These are phyloP conservation scores for Noctua janthina DNA, from an alignment of 2,888 invertebrate species.

Conservation along the genomic window DNA sequence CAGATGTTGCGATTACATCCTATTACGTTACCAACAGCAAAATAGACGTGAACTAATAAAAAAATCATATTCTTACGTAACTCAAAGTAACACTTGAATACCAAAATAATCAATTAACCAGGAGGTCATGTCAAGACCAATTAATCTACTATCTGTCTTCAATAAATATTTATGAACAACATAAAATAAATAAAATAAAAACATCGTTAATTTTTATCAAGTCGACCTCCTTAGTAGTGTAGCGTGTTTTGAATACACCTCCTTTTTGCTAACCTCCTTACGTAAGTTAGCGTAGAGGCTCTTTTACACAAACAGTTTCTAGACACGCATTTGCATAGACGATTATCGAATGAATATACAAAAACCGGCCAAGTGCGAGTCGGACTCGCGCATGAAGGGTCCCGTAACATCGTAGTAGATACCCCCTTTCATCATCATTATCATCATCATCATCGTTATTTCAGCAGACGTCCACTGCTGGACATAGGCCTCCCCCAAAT, in stretches of 20 bases:
- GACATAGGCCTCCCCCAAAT: no score
- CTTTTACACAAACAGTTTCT: constrained; percentile 21
- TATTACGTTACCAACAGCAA: not conserved
- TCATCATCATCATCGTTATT: no score
- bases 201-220: constrained; percentile 40
- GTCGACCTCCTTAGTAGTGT: constrained; percentile 45
- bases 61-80: constrained; percentile 27
- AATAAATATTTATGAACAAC: constrained; percentile 54
- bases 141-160: constrained; percentile 41
- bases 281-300: constrained; percentile 27
- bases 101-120: constrained; percentile 33
- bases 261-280: constrained; percentile 32
- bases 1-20: not conserved
- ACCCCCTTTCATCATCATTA: no score
- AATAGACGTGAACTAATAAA: not conserved
- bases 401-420: no score
- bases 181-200: constrained; percentile 46
- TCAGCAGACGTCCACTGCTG: no score
- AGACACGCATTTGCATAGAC: not conserved
- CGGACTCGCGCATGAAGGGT: no score
- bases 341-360: not conserved
- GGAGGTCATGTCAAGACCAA: constrained; percentile 40
- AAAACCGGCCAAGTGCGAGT: not conserved
- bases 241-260: constrained; percentile 34
- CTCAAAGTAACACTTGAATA: constrained; percentile 30